A percentile compares a stretch with the other conserved stretches of the same genome.
phyloP scores from a whole-genome alignment of 2,888 invertebrate species.

The Hyles lineata region DNA sequence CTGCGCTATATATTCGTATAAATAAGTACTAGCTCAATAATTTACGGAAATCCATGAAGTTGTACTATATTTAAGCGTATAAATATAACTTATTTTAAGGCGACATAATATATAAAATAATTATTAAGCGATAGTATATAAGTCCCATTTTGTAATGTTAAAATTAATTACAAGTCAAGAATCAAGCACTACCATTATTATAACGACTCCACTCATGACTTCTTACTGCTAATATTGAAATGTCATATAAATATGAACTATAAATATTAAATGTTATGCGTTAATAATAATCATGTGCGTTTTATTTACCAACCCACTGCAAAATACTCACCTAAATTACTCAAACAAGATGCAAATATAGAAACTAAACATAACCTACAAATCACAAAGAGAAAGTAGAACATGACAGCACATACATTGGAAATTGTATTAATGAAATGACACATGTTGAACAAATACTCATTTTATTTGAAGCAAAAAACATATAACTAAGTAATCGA shows the following conservation, averaged over 20 bases:
- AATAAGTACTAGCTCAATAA: conserved; percentile 79
- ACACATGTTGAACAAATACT: too few species aligned
- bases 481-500: too few species aligned
- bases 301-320: conserved; percentile 56
- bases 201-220: conserved; percentile 83
- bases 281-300: conserved; percentile 84
- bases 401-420: not conserved
- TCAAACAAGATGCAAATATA: not conserved
- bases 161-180: conserved; percentile 74
- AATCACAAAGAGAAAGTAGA: not conserved
- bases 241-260: conserved; percentile 86
- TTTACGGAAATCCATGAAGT: conserved; percentile 67
- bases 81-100: conserved; percentile 60
- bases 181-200: conserved; percentile 83
- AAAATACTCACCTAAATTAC: not conserved
- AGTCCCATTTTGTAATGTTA: conserved; percentile 84
- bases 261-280: conserved; percentile 89
- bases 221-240: conserved; percentile 84
- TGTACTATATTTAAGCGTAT: conserved; percentile 75
- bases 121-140: conserved; percentile 63
- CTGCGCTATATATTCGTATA: conserved; percentile 68
- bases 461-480: too few species aligned
- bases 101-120: conserved; percentile 64
- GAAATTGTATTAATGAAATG: too few species aligned
- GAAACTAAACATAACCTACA: not conserved